A percentile compares a stretch with the other conserved stretches of the same genome.
phyloP scores from a whole-genome alignment of 2,888 invertebrate genomes.

The Nycteola revayana region DNA sequence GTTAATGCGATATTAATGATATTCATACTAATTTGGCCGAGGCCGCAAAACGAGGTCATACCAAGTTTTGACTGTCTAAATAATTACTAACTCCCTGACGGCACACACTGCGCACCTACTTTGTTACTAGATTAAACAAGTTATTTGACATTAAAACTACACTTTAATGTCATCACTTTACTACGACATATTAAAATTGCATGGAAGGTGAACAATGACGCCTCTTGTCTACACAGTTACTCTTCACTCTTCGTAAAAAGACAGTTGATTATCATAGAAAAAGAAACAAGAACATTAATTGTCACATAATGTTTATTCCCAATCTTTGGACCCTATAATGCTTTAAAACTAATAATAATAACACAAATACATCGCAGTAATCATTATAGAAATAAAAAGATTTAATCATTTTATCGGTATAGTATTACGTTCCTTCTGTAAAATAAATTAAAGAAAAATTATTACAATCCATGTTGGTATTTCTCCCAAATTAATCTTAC shows the following conservation, averaged over 20 bases:
- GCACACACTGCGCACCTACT: conserved; percentile 27
- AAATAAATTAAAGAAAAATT: conserved; percentile 44
- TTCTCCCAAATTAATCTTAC: conserved; percentile 50
- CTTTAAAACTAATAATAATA: conserved; percentile 84
- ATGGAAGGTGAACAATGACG: background rate
- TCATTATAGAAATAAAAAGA: conserved; percentile 56
- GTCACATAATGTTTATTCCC: conserved; percentile 86
- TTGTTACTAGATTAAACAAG: conserved; percentile 32
- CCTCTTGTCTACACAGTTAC: too few relatives aligned
- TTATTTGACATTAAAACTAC: conserved; percentile 33
- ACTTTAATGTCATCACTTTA: conserved; percentile 18
- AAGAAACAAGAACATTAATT: conserved; percentile 67
- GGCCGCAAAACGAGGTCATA: conserved; percentile 55
- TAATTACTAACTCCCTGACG: conserved; percentile 55
- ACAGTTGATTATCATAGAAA: conserved; percentile 24
- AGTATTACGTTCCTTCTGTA: conserved; percentile 40
- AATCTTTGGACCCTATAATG: conserved; percentile 89
- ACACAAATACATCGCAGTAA: conserved; percentile 76
- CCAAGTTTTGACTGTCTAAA: conserved; percentile 64
- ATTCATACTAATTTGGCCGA: conserved; percentile 60
- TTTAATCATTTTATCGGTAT: conserved; percentile 43
- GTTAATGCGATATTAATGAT: conserved; percentile 68
- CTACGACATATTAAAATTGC: conserved; percentile 11
- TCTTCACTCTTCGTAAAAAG: background rate
- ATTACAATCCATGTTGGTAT: conserved; percentile 9